Percentiles rank a stretch among this genome's conserved stretches.
Evolutionary conservation across 2,888 invertebrate genomes (phyloP).

Genomic region (Yponomeuta malinellus): DNA sequence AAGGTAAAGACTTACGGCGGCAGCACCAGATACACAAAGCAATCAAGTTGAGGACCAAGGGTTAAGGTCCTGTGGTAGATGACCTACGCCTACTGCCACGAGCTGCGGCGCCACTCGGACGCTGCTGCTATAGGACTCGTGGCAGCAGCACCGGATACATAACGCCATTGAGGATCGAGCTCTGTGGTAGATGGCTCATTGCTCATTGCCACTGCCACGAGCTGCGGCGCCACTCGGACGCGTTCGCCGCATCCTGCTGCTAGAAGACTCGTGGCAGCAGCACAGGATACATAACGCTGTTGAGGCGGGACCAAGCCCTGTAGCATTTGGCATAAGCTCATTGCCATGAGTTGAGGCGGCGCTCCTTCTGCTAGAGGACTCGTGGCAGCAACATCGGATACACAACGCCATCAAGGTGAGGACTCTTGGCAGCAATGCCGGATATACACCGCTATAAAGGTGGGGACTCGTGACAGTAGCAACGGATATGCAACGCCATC

Average conservation of each 20-base stretch:
- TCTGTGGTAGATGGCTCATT: no score
- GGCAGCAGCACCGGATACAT: conserved; percentile 96
- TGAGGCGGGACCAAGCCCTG: no score
- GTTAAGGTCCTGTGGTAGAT: conserved; percentile 83
- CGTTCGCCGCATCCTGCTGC: no score
- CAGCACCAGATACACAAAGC: no score
- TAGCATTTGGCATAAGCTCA: no score
- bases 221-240: no score
- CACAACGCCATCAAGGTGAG: conserved; percentile 89
- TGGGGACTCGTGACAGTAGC: neutral
- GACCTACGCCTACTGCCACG: conserved; percentile 94
- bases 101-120: conserved; percentile 94
- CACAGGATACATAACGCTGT: conserved; percentile 36
- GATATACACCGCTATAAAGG: conserved; percentile 44
- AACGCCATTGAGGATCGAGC: conserved; percentile 84
- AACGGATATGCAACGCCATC: conserved; percentile 76
- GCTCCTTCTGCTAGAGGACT: conserved; percentile 93
- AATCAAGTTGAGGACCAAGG: no score
- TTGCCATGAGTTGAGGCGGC: conserved; percentile 95
- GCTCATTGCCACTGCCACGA: no score
- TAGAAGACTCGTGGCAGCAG: conserved; percentile 21
- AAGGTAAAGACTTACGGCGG: no score
- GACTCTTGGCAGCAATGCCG: neutral
- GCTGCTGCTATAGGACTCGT: conserved; percentile 95
- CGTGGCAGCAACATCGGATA: conserved; percentile 96